Evolutionary conservation across 2,888 invertebrate species (phyloP).

Genomic region (Standfussiana lucernea): DNA sequence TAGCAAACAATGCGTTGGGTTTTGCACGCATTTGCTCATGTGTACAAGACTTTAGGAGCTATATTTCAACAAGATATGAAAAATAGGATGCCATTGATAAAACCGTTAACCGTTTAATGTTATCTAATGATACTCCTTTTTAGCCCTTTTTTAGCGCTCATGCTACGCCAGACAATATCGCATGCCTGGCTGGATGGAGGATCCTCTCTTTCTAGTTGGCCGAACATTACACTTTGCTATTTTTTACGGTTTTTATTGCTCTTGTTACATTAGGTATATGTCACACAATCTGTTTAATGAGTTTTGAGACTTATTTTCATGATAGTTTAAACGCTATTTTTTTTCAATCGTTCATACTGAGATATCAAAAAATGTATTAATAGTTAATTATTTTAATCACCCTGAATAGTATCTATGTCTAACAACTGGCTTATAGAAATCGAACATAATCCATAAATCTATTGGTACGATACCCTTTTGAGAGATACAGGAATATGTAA

Average conservation of each 20-base stretch:
- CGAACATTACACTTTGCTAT: background rate
- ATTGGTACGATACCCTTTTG: background rate
- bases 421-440: background rate
- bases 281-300: background rate
- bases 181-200: background rate
- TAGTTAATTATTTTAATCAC: background rate
- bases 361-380: background rate
- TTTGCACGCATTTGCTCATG: background rate
- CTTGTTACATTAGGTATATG: background rate
- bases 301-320: background rate
- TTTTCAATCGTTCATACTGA: background rate
- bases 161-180: background rate
- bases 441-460: background rate
- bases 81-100: no score
- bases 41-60: background rate
- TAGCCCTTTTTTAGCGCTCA: background rate
- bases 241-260: background rate
- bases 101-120: background rate
- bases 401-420: background rate
- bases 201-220: background rate
- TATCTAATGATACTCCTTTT: background rate
- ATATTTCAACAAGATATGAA: background rate
- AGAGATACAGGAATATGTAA: background rate
- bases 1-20: slow-evolving; percentile 1
- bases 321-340: background rate